Evolutionary conservation across 1,140 invertebrate genomes (phyloP).

Genomic region (Drosophila grimshawi): DNA sequence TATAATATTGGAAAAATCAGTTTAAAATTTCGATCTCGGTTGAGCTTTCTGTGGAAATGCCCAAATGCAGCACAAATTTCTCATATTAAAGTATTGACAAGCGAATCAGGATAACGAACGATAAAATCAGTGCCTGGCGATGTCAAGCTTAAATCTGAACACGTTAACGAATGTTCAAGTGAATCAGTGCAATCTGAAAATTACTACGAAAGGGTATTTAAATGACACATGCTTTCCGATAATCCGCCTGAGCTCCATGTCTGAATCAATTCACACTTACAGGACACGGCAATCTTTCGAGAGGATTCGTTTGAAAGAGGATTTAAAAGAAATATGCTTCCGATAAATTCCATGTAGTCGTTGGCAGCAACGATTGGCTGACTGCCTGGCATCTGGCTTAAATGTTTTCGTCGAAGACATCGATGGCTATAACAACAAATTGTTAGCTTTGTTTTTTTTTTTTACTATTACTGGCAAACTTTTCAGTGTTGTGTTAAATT

Average conservation of each 20-base stretch:
- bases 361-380: slow-evolving; percentile 46
- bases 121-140: background rate
- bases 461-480: slow-evolving; percentile 46
- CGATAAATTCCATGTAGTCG: slow-evolving; percentile 11
- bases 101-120: no score
- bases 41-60: no score
- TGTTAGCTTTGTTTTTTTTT: slow-evolving; percentile 46
- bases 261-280: background rate
- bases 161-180: background rate
- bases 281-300: background rate
- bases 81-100: no score
- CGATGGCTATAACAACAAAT: slow-evolving; percentile 67
- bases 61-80: no score
- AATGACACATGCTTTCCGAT: background rate
- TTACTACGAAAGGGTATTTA: background rate
- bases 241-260: background rate
- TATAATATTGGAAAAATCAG: no score
- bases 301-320: slow-evolving; percentile 1
- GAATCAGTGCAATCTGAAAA: background rate
- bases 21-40: no score
- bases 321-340: slow-evolving; percentile 5
- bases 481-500: slow-evolving; percentile 53
- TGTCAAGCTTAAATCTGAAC: background rate
- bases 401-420: slow-evolving; percentile 55
- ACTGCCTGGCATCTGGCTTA: slow-evolving; percentile 53